Evolutionary conservation across 2,113 vertebrate species (phyloP).

Genomic region (Emberiza fucata): DNA sequence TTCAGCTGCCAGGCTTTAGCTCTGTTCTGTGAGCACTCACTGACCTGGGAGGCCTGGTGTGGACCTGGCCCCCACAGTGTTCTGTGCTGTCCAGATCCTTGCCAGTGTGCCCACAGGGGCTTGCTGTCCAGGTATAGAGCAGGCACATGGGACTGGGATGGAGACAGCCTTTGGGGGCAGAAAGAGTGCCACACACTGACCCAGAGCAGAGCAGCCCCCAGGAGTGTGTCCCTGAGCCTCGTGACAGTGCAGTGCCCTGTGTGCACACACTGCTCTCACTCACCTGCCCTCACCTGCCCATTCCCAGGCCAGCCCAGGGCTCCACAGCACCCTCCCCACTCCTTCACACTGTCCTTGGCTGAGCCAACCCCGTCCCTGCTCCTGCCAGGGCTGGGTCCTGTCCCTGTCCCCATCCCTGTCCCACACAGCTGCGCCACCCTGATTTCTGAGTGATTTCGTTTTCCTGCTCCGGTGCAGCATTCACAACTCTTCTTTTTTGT

Average conservation of each 20-base stretch:
- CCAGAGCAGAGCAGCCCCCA: not conserved
- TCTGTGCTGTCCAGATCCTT: not conserved
- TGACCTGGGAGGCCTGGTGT: not conserved
- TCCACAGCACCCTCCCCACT: not conserved
- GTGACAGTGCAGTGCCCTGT: not conserved
- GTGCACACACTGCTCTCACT: not conserved
- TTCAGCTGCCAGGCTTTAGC: not conserved
- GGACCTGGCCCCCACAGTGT: accelerated
- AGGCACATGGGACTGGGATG: accelerated
- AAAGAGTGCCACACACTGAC: not conserved
- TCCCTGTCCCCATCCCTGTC: not conserved
- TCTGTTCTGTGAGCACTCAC: not conserved
- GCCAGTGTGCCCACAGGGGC: not conserved
- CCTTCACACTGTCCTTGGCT: not conserved
- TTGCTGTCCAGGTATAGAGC: not conserved
- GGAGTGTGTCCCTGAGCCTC: not conserved
- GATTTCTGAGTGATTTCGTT: constrained; percentile 51
- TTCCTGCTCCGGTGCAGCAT: constrained; percentile 55
- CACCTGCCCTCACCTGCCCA: not conserved
- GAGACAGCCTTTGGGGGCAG: not conserved
- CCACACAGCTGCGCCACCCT: not conserved
- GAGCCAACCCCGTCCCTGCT: not conserved
- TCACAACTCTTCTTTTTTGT: constrained; percentile 75
- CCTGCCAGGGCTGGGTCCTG: accelerated
- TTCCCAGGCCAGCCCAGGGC: not conserved